phyloP scores from a whole-genome alignment of 37 sponge, comb jelly and placozoan genomes.

The Dysidea cf. avara region DNA sequence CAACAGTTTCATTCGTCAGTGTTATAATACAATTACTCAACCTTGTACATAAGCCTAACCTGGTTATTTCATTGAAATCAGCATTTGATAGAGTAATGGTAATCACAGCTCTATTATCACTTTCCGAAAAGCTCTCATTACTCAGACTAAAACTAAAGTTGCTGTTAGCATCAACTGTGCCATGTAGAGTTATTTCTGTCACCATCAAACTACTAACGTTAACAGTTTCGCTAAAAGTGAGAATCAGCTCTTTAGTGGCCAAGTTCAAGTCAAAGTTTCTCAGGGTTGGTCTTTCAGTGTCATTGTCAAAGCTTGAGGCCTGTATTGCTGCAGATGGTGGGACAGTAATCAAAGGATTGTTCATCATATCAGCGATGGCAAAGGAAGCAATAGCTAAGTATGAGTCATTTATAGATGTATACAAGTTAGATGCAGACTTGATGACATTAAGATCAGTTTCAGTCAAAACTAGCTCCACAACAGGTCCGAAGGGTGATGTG shows the following conservation, averaged over 20 bases:
- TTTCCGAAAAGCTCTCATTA: conserved; percentile 10
- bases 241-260: conserved; percentile 32
- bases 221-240: conserved; percentile 81
- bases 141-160: conserved; percentile 41
- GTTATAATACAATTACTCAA: conserved; percentile 50
- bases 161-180: conserved; percentile 12
- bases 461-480: conserved; percentile 45
- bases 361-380: conserved; percentile 63
- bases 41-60: conserved; percentile 44
- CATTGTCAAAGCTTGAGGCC: conserved; percentile 56
- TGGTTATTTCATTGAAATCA: conserved; percentile 78
- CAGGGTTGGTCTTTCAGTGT: conserved; percentile 47
- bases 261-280: conserved; percentile 52
- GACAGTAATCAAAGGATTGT: conserved; percentile 64
- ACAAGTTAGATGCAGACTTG: conserved; percentile 67
- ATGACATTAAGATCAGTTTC: conserved; percentile 70
- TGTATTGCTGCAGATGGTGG: conserved; percentile 58
- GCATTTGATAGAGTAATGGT: conserved; percentile 49
- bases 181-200: conserved; percentile 43
- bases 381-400: conserved; percentile 72
- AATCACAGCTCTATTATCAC: conserved; percentile 37
- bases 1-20: conserved; percentile 39
- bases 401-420: conserved; percentile 37
- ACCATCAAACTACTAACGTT: conserved; percentile 66
- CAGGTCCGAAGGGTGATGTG: conserved; percentile 34